A percentile compares a stretch with the other conserved stretches of the same genome.
Evolutionary conservation across 2,797 vertebrate species (phyloP).

Genomic region (Gambusia yucatana): DNA sequence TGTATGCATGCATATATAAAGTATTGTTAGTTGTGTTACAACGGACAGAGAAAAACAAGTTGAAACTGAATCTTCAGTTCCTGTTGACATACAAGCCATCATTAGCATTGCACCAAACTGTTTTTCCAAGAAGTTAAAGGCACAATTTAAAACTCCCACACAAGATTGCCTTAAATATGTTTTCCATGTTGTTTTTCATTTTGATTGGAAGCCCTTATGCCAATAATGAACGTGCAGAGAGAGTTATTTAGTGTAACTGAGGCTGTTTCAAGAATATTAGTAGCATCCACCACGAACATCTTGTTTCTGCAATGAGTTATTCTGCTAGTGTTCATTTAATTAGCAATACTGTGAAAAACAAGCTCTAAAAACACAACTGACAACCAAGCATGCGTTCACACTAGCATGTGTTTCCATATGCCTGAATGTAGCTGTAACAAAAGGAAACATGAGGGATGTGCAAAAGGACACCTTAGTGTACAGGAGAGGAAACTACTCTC

Average conservation of each 20-base stretch:
- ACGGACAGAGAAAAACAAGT: not conserved
- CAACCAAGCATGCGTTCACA: not conserved
- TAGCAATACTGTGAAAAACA: constrained; percentile 4
- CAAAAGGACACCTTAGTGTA: not conserved
- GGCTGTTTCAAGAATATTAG: not conserved
- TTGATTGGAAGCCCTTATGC: not conserved
- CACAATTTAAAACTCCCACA: not conserved
- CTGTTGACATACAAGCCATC: not conserved
- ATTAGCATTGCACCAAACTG: not conserved
- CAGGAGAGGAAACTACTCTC: not conserved
- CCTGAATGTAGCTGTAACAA: not conserved
- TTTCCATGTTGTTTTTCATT: not conserved
- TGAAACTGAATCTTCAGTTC: not conserved
- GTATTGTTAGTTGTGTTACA: not conserved
- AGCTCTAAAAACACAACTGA: not conserved
- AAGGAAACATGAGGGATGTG: constrained; percentile 4
- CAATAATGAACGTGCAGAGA: not conserved
- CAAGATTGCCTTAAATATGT: not conserved
- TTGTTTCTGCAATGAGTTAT: not conserved
- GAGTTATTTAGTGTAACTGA: not conserved
- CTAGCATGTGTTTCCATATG: not conserved
- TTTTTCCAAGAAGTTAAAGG: not conserved
- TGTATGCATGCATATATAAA: no score
- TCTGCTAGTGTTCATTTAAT: constrained; percentile 4
- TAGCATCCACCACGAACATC: not conserved